phyloP scores from a whole-genome alignment of 1,140 invertebrate genomes.

The Platorchestia sp. region DNA sequence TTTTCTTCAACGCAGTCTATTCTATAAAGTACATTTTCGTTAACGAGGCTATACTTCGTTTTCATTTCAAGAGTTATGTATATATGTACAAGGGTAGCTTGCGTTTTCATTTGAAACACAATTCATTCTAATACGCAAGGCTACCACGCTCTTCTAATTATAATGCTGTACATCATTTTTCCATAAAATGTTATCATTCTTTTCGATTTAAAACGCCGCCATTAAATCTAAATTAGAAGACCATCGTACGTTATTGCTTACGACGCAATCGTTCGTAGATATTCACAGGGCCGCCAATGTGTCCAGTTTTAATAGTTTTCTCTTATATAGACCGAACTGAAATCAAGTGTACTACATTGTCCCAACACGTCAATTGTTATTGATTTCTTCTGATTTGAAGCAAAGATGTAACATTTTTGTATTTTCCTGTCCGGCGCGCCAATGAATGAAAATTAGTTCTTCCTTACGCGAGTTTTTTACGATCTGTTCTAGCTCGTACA shows the following conservation, averaged over 20 bases:
- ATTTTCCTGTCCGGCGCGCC: background rate
- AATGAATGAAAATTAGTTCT: background rate
- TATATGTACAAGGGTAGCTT: background rate
- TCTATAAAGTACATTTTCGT: too few species aligned
- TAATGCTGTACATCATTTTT: too few species aligned
- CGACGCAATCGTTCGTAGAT: too few species aligned
- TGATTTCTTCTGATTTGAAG: background rate
- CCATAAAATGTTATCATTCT: too few species aligned
- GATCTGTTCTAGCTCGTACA: background rate
- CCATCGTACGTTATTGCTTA: too few species aligned
- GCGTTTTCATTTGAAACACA: too few species aligned
- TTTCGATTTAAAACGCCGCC: too few species aligned
- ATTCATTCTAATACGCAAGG: too few species aligned
- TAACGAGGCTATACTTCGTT: background rate
- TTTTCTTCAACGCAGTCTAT: background rate
- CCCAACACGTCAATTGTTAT: background rate
- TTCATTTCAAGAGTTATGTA: background rate
- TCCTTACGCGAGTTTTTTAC: background rate
- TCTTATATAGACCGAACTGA: background rate
- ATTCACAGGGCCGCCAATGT: too few species aligned
- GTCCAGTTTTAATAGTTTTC: too few species aligned
- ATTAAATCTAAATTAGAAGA: too few species aligned
- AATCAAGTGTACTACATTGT: background rate
- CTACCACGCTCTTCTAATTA: background rate
- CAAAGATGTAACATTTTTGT: background rate